Conservation (phyloP, 2,797 vertebrate genomes). For the Coregonus suidteri region DNA sequence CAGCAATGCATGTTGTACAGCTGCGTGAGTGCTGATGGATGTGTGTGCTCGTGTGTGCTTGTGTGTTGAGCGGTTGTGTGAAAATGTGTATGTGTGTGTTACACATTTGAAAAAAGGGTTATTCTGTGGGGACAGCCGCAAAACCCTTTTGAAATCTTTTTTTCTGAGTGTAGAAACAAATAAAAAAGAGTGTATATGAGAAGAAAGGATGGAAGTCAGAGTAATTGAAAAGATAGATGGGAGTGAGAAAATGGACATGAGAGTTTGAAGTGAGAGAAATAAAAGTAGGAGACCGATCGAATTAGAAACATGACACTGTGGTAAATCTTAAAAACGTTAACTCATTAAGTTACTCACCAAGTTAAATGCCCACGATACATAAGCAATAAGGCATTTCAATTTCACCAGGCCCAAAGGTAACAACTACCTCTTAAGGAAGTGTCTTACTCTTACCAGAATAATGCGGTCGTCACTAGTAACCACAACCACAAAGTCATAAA, state of each 20-base stretch:
- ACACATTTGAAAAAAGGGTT: background rate
- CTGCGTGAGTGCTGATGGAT: conserved; percentile 22
- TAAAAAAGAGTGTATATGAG: background rate
- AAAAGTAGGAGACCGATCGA: conserved; percentile 14
- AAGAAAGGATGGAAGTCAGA: conserved; percentile 9
- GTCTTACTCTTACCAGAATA: background rate
- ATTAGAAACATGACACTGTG: conserved; percentile 31
- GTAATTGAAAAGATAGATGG: conserved; percentile 12
- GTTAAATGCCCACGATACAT: conserved; percentile 37
- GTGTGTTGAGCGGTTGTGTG: conserved; percentile 10
- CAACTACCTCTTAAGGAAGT: background rate
- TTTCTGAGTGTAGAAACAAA: background rate
- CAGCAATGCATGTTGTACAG: conserved; percentile 17
- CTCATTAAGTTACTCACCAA: conserved; percentile 10
- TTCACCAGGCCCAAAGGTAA: conserved; percentile 17
- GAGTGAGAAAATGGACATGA: background rate
- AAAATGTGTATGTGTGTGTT: conserved; percentile 3
- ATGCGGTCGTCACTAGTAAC: background rate
- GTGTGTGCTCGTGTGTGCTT: background rate
- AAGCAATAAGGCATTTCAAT: conserved; percentile 15
- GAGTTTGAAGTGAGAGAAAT: too few relatives aligned
- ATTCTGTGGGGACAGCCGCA: too few relatives aligned
- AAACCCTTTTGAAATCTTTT: too few relatives aligned
- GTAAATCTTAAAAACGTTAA: conserved; percentile 13
- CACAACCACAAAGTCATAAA: too few relatives aligned